These are phyloP conservation scores for Chiloscyllium punctatum DNA, from an alignment of 2,797 vertebrate species.

Conservation along the genomic window DNA sequence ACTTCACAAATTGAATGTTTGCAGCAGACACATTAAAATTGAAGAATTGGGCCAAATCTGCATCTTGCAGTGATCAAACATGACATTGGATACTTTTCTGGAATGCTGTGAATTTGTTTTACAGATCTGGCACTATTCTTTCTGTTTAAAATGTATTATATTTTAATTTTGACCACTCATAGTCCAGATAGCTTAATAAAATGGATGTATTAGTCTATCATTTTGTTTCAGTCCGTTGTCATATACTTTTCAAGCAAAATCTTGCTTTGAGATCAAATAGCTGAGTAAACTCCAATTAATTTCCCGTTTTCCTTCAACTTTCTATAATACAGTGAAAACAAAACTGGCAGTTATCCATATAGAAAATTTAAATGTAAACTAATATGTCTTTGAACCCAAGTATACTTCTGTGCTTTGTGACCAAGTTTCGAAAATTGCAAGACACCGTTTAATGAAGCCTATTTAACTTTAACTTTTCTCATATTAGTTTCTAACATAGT, in stretches of 20 bases:
- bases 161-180: neutral
- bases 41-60: neutral
- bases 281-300: constrained; percentile 19
- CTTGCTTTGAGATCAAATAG: neutral
- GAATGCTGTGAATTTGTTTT: neutral
- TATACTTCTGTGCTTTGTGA: neutral
- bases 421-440: too few relatives aligned
- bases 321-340: neutral
- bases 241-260: neutral
- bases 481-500: neutral
- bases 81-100: neutral
- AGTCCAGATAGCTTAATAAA: neutral
- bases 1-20: neutral
- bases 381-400: neutral
- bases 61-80: neutral
- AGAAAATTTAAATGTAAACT: neutral
- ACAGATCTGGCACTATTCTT: neutral
- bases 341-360: neutral
- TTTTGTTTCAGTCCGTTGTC: neutral
- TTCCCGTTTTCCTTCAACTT: neutral
- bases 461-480: neutral
- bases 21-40: neutral
- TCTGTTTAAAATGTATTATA: neutral
- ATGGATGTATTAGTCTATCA: neutral
- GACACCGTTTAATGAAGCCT: neutral